Evolutionary conservation across 2,888 invertebrate genomes (phyloP).

Genomic region (Drosophila niveifrons): DNA sequence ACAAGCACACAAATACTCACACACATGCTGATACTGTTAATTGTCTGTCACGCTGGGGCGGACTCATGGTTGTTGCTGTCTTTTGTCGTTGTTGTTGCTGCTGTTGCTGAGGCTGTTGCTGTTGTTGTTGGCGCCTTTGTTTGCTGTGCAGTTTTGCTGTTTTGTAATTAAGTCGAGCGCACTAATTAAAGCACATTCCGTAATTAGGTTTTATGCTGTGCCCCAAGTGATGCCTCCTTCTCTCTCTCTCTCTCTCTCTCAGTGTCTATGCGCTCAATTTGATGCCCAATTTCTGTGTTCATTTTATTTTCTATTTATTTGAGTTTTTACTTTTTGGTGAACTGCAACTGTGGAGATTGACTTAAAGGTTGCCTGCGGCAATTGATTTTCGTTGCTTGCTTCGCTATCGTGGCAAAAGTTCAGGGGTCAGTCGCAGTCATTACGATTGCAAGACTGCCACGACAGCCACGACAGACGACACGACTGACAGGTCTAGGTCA

Average conservation of each 20-base stretch:
- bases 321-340: constrained; percentile 9
- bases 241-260: neutral
- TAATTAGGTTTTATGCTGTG: constrained; percentile 64
- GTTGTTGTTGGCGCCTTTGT: constrained; percentile 37
- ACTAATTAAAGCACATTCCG: constrained; percentile 68
- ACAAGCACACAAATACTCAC: neutral
- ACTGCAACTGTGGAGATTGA: constrained; percentile 28
- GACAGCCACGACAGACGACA: neutral
- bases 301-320: neutral
- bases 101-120: constrained; percentile 35
- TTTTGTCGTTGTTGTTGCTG: constrained; percentile 22
- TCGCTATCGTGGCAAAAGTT: constrained; percentile 30
- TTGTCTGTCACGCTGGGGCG: constrained; percentile 31
- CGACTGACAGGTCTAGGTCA: constrained; percentile 45
- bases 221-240: constrained; percentile 27
- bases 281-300: neutral
- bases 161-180: constrained; percentile 69
- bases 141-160: constrained; percentile 62
- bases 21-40: constrained; percentile 28
- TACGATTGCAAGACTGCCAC: constrained; percentile 44
- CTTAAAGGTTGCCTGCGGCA: constrained; percentile 16
- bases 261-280: constrained; percentile 11
- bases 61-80: constrained; percentile 17
- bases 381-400: constrained; percentile 47
- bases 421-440: constrained; percentile 43